Base-by-base conservation (phyloP, 2,888 invertebrate species). In the Orchesellides sinensis region DNA sequence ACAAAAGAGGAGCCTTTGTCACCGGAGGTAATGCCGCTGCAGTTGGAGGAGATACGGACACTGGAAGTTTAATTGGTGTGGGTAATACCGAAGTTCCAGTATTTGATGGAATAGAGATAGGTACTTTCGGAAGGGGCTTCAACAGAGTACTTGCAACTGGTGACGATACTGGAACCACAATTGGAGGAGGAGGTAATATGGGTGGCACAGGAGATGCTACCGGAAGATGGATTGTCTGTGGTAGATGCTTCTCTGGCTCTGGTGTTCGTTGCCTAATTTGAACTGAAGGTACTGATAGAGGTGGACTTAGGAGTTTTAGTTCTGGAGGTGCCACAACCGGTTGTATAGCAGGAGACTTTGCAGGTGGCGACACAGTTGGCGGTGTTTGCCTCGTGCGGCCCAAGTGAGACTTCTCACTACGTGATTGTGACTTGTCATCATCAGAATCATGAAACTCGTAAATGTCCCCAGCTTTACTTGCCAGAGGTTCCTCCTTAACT, bases 401-500 rank as follows among this genome's bases (percentile, higher is more conserved):
- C 3, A 78, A 27, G 1, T 77, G 83, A 0, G 79, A 52, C n/a
- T 61, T 81, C 21, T 78, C 73, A 14, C 27, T 29, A 14, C 70
- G 80, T 14, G 73, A 81, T 25, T 80, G 79, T 89, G 95, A 95
- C 40, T 40, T 40, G 40, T 40, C 40, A 89, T 97, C 96, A 49
- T 94, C 95, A 4, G 96, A 95, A 90, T 97, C 97, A 89, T 95
- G 94, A 89, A 97, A 97, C 90, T 97, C 97, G 89, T 97, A 97
- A 2, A 97, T 93, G 89, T 97, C 97, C 10, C 94, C 93, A 0
- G 93, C 56, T 61, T 81, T 81, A 54, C 54, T 63, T 8, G 63
- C 6, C 2, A 27, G 27, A 8, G 1, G 17, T 32, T 80, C 72
- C 25, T 70, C 70, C 21, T 70, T 74, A 8, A 45, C 29, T 3